Evolutionary conservation across 1,140 invertebrate species (phyloP).

Genomic region (Brachionus sp.): DNA sequence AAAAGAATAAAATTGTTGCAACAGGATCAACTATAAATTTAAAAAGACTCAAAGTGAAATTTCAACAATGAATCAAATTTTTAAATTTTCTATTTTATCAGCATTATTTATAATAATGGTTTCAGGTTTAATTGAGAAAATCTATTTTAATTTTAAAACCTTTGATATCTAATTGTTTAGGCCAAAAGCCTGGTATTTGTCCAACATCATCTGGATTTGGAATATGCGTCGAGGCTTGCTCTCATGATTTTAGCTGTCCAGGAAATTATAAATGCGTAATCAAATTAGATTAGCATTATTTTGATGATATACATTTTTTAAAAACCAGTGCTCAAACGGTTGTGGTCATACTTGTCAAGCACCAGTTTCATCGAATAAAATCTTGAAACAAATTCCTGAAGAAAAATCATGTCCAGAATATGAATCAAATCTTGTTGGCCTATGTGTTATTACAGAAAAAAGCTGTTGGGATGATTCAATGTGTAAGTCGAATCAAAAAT

Average conservation of each 20-base stretch:
- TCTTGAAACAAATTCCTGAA: neutral
- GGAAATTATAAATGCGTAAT: slow-evolving; percentile 11
- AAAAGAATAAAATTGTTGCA: no score
- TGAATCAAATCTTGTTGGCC: neutral
- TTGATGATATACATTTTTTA: neutral
- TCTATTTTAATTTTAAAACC: neutral
- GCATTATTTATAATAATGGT: neutral
- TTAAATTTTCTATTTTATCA: neutral
- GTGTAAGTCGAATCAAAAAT: slow-evolving; percentile 15
- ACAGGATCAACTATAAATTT: neutral
- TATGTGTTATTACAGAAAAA: neutral
- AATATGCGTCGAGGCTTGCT: neutral
- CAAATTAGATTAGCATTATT: neutral
- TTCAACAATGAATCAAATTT: neutral
- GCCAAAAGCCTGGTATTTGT: slow-evolving; percentile 13
- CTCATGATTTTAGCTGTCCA: neutral
- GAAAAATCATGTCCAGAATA: neutral
- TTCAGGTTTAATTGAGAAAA: neutral
- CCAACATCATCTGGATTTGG: neutral
- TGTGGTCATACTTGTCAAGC: neutral
- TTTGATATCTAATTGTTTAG: neutral
- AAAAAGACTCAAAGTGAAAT: neutral
- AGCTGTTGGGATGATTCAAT: slow-evolving; percentile 18
- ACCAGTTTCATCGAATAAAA: neutral
- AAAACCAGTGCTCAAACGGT: slow-evolving; percentile 23